A percentile compares a stretch with the other conserved stretches of the same genome.
phyloP scores from a whole-genome alignment of 2,113 vertebrate species.

The Corynorhinus townsendii region DNA sequence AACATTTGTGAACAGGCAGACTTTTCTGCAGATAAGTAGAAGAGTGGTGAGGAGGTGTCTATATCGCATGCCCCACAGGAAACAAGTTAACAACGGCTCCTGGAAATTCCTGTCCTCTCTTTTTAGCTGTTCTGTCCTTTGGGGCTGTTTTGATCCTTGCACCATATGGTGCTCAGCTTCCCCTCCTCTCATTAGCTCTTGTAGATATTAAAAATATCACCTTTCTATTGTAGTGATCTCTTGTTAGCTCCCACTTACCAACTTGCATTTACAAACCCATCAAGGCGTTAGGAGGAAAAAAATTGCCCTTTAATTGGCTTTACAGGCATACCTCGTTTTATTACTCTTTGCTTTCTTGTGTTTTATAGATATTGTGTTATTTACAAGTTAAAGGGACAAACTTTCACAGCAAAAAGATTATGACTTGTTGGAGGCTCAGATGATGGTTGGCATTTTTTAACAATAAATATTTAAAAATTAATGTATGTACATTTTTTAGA shows the following conservation, averaged over 20 bases:
- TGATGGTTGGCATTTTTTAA: background rate
- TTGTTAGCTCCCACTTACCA: background rate
- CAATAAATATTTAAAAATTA: background rate
- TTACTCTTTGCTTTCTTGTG: background rate
- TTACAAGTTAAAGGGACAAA: background rate
- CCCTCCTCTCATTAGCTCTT: background rate
- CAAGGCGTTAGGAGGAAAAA: background rate
- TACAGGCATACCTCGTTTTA: background rate
- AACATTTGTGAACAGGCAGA: background rate
- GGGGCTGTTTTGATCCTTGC: background rate
- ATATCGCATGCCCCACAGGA: background rate
- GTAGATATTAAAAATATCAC: background rate
- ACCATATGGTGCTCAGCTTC: background rate
- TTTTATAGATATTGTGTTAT: background rate
- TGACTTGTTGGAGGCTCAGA: background rate
- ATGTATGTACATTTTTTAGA: background rate
- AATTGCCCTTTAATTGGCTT: background rate
- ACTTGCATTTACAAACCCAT: background rate
- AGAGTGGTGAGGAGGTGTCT: background rate
- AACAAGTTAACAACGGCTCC: background rate
- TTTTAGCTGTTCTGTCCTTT: background rate
- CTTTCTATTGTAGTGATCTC: background rate
- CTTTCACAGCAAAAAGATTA: background rate
- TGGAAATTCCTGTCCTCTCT: background rate
- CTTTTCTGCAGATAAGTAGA: background rate